Conservation (phyloP, 2,797 vertebrate genomes). For the Cossypha niveicapilla region DNA sequence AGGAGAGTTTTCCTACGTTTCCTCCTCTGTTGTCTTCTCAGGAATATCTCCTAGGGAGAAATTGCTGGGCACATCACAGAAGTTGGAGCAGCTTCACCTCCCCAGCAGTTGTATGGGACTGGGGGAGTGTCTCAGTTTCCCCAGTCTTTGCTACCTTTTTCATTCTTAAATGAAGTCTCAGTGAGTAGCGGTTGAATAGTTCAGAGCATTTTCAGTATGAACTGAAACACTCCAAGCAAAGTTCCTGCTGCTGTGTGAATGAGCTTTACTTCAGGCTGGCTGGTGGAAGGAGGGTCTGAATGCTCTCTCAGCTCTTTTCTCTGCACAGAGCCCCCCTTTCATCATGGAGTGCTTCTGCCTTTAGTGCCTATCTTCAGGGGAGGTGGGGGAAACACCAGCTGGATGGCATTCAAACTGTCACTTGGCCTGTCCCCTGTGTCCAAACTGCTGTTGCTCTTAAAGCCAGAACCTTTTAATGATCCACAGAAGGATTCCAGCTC, state of each 20-base stretch:
- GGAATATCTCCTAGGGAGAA: neutral
- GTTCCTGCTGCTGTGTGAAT: neutral
- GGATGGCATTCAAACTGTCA: neutral
- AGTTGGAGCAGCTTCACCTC: neutral
- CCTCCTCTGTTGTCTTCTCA: neutral
- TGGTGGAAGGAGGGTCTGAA: neutral
- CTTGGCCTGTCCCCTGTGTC: neutral
- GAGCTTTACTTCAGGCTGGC: neutral
- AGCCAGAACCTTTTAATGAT: neutral
- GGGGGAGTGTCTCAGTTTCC: neutral
- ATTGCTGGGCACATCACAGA: neutral
- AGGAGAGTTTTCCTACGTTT: neutral
- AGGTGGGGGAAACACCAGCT: neutral
- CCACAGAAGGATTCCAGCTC: neutral
- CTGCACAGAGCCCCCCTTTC: neutral
- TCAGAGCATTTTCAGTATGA: neutral
- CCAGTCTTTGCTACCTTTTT: neutral
- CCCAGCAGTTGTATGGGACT: neutral
- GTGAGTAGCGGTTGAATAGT: neutral
- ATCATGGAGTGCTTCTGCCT: neutral
- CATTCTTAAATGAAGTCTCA: neutral
- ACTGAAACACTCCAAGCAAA: neutral
- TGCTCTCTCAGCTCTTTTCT: neutral
- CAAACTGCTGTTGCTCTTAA: neutral
- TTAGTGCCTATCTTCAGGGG: neutral